Percentiles rank a stretch among this genome's conserved stretches.
Evolutionary conservation across 1,140 invertebrate genomes (phyloP).

Genomic region (Sipha flava): DNA sequence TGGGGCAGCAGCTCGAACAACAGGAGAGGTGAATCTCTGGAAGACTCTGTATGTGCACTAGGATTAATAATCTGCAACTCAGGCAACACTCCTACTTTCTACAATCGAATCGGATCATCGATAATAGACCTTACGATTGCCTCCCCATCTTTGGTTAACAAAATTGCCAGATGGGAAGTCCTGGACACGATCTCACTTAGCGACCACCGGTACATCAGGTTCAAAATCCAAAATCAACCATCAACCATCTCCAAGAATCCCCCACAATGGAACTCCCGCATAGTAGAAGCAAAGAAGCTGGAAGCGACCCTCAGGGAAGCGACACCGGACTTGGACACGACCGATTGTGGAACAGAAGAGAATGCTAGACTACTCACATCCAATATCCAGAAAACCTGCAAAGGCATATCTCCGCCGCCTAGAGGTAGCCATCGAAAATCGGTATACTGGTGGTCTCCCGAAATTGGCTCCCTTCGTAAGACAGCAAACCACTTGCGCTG

Average conservation of each 20-base stretch:
- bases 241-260: too few relatives aligned
- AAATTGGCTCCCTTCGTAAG: neutral
- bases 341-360: too few relatives aligned
- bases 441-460: neutral
- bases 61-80: neutral
- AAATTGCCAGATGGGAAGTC: neutral
- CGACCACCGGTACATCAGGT: neutral
- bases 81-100: neutral
- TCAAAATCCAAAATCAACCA: neutral
- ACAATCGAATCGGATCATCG: neutral
- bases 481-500: neutral
- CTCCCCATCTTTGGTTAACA: neutral
- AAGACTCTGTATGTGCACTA: neutral
- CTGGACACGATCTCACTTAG: neutral
- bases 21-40: neutral
- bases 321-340: too few relatives aligned
- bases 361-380: too few relatives aligned
- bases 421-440: neutral
- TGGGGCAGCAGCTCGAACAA: neutral
- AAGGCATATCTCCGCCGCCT: too few relatives aligned
- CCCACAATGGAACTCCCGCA: too few relatives aligned
- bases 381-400: too few relatives aligned
- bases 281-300: too few relatives aligned
- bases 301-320: too few relatives aligned
- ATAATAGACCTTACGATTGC: neutral